These are phyloP conservation scores for Chrysopa pallens DNA, from an alignment of 1,140 invertebrate genomes.

Conservation along the genomic window DNA sequence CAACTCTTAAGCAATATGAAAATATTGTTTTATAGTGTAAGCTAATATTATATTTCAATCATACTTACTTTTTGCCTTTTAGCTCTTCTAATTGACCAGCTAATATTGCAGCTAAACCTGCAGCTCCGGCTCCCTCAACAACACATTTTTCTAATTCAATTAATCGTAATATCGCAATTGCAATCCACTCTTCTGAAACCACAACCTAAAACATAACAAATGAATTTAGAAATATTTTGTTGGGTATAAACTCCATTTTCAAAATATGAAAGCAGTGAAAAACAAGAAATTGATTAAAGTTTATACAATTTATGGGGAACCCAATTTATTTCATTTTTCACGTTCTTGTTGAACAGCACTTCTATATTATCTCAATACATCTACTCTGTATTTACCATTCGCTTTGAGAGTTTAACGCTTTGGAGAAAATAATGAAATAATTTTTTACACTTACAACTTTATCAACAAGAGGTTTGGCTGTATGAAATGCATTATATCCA, in stretches of 20 bases:
- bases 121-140: constrained; percentile 82
- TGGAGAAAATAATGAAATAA: no score
- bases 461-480: constrained; percentile 58
- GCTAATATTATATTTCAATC: neutral
- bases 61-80: constrained; percentile 59
- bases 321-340: no score
- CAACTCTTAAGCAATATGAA: constrained; percentile 39
- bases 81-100: constrained; percentile 68
- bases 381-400: no score
- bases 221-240: no score
- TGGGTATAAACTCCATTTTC: no score
- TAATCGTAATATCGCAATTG: constrained; percentile 69
- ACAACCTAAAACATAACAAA: constrained; percentile 28
- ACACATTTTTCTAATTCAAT: constrained; percentile 85
- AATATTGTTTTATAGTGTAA: neutral
- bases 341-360: no score
- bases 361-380: no score
- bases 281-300: no score
- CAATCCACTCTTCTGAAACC: constrained; percentile 72
- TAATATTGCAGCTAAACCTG: constrained; percentile 71
- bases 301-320: no score
- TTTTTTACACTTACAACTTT: constrained; percentile 42
- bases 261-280: no score
- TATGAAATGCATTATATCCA: constrained; percentile 74
- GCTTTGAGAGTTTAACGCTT: no score